phyloP scores from a whole-genome alignment of 64 coral and sea anemone genomes.

The Trachythela sp. region DNA sequence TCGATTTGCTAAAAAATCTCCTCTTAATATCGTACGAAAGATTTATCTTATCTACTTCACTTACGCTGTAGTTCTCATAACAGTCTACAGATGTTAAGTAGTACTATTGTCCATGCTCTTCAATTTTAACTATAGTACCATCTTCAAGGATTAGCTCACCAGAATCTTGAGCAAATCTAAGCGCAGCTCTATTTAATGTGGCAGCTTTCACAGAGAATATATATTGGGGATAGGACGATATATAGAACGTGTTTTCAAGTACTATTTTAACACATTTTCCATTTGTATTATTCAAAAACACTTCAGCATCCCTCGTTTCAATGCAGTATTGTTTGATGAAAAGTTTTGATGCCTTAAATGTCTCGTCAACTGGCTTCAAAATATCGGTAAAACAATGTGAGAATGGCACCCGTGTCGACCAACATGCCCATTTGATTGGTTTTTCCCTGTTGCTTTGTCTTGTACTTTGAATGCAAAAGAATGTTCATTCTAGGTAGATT shows the following conservation, averaged over 20 bases:
- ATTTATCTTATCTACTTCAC: no score
- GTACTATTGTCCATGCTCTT: constrained; percentile 8
- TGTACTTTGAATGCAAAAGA: constrained; percentile 35
- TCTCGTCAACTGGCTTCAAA: constrained; percentile 19
- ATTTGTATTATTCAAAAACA: constrained; percentile 14
- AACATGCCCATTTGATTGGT: no score
- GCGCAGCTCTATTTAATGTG: constrained; percentile 18
- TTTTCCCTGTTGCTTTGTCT: no score
- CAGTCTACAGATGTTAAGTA: neutral
- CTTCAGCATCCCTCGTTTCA: constrained; percentile 13
- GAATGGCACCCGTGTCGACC: constrained; percentile 43
- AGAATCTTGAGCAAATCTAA: constrained; percentile 27
- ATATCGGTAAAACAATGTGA: constrained; percentile 27
- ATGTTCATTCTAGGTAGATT: constrained; percentile 6
- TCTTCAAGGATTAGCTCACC: constrained; percentile 27
- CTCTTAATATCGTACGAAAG: no score
- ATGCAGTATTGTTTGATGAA: neutral
- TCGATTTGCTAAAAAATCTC: no score
- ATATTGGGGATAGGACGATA: constrained; percentile 44
- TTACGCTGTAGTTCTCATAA: constrained; percentile 4
- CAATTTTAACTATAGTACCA: constrained; percentile 26
- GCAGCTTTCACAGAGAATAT: constrained; percentile 47
- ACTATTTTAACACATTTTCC: neutral
- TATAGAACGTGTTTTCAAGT: constrained; percentile 14
- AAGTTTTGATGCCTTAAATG: constrained; percentile 28